phyloP scores from a whole-genome alignment of 2,113 vertebrate species.

The Plecotus auritus region DNA sequence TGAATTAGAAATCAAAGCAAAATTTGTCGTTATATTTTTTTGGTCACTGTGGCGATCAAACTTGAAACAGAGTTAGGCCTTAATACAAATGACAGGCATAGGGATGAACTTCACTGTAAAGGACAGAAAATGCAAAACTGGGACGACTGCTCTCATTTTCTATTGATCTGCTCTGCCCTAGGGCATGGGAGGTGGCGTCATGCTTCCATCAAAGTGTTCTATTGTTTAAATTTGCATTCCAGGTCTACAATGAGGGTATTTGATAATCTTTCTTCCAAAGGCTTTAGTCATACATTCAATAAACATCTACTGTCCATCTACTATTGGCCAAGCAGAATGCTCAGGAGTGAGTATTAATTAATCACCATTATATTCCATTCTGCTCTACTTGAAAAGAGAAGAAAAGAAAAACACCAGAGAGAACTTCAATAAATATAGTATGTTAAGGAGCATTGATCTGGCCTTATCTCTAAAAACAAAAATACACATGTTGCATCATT shows the following conservation, averaged over 20 bases:
- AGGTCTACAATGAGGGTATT: background rate
- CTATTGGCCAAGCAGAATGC: background rate
- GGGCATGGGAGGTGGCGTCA: too few species aligned
- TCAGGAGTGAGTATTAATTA: background rate
- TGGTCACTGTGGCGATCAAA: background rate
- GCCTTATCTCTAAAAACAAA: slow-evolving; percentile 35
- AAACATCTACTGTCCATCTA: background rate
- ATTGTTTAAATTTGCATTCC: background rate
- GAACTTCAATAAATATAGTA: background rate
- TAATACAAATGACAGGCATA: background rate
- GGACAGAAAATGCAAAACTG: background rate
- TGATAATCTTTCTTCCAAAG: background rate
- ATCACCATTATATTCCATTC: background rate
- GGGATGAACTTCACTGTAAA: background rate
- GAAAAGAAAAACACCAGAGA: background rate
- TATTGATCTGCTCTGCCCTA: background rate
- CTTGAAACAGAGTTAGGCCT: background rate
- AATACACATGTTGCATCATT: background rate
- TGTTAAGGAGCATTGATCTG: background rate
- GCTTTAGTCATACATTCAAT: background rate
- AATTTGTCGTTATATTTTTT: background rate
- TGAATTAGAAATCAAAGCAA: slow-evolving; percentile 30
- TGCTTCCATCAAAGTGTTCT: background rate
- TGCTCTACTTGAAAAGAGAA: background rate
- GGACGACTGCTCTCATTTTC: background rate